Evolutionary conservation across 2,113 vertebrate species (phyloP).

Genomic region (Clarias macrocephalus): DNA sequence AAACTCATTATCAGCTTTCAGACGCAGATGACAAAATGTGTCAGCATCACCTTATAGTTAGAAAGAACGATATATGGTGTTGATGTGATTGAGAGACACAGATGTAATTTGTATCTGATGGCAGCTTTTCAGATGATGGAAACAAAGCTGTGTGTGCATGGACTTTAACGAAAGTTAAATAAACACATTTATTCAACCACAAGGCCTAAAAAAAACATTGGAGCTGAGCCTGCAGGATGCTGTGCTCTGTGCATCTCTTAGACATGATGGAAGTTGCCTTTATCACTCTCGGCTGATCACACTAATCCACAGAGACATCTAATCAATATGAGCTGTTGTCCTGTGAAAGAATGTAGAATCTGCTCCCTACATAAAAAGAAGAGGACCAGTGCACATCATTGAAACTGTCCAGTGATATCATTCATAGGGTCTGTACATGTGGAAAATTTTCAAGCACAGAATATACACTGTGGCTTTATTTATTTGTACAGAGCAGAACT

Average conservation of each 20-base stretch:
- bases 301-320: conserved; percentile 49
- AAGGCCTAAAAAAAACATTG: background rate
- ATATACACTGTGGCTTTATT: background rate
- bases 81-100: background rate
- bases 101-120: background rate
- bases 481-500: background rate
- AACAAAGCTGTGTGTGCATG: background rate
- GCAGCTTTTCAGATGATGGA: background rate
- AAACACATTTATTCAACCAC: conserved; percentile 26
- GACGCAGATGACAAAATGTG: background rate
- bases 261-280: conserved; percentile 45
- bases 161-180: conserved; percentile 6
- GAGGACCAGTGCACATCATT: conserved; percentile 35
- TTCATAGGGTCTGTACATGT: conserved; percentile 20
- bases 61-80: background rate
- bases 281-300: conserved; percentile 53
- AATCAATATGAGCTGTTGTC: conserved; percentile 47
- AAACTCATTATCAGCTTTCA: conserved; percentile 27
- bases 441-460: background rate
- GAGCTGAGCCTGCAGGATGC: background rate
- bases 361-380: conserved; percentile 17
- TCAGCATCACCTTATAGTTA: background rate
- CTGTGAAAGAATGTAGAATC: conserved; percentile 49
- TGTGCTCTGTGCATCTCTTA: conserved; percentile 22
- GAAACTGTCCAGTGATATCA: conserved; percentile 37